phyloP scores from a whole-genome alignment of 2,888 invertebrate species.

The Shargacucullia verbasci region DNA sequence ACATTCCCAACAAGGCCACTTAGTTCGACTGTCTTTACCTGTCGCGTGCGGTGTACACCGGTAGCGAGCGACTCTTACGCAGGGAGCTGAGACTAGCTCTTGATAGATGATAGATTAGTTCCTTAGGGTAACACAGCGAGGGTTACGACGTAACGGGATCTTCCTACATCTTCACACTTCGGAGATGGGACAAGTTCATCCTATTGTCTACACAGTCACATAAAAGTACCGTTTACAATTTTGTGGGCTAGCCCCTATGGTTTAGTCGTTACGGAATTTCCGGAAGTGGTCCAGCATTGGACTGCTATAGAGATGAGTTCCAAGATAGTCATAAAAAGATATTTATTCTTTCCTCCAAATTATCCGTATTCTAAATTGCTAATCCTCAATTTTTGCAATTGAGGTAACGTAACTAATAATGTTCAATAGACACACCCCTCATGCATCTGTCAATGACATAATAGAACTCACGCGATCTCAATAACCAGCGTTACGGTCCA shows the following conservation, averaged over 20 bases:
- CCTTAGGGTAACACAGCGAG: conserved; percentile 22
- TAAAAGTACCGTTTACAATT: too few relatives aligned
- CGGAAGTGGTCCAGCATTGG: too few relatives aligned
- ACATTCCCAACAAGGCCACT: too few relatives aligned
- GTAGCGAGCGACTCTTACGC: conserved; percentile 20
- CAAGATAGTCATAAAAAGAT: too few relatives aligned
- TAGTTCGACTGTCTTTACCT: not conserved
- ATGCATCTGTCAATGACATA: not conserved
- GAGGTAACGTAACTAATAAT: not conserved
- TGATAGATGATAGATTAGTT: conserved; percentile 38
- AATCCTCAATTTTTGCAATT: too few relatives aligned
- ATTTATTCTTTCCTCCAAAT: too few relatives aligned
- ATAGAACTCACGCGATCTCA: conserved; percentile 9
- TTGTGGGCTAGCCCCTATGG: too few relatives aligned
- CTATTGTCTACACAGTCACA: not conserved
- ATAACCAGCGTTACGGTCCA: conserved; percentile 1
- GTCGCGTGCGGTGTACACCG: conserved; percentile 20
- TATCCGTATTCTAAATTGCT: too few relatives aligned
- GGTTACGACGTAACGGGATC: not conserved
- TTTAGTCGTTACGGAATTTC: too few relatives aligned
- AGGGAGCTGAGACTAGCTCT: conserved; percentile 5
- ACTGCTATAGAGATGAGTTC: too few relatives aligned
- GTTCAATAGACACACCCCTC: not conserved
- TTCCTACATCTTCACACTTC: conserved; percentile 1
- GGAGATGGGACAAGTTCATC: not conserved